These are phyloP conservation scores for Crocidura indochinensis DNA, from an alignment of 2,797 vertebrate species.

Conservation along the genomic window DNA sequence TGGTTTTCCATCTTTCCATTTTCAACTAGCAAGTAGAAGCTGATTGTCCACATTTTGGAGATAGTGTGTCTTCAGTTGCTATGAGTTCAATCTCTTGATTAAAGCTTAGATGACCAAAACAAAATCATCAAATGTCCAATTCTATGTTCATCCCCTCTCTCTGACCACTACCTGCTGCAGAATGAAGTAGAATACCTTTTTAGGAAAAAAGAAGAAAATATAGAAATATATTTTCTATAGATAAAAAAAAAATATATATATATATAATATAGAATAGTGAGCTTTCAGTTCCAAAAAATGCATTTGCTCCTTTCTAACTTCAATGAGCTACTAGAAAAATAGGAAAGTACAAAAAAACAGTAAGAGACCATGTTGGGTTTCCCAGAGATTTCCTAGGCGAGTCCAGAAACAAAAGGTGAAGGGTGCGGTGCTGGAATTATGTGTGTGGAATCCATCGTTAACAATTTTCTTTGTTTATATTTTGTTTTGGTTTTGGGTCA, in stretches of 20 bases:
- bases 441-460: too few relatives aligned
- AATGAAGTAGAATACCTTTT: neutral
- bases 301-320: neutral
- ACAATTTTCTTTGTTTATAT: too few relatives aligned
- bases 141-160: neutral
- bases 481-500: too few relatives aligned
- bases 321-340: neutral
- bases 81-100: constrained; percentile 53
- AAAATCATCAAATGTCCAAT: neutral
- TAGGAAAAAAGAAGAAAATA: neutral
- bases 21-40: constrained; percentile 1
- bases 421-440: too few relatives aligned
- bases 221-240: too few relatives aligned
- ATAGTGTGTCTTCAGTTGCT: constrained; percentile 26
- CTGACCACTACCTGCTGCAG: neutral
- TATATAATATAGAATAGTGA: neutral
- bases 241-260: too few relatives aligned
- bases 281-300: neutral
- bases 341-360: neutral
- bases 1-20: constrained; percentile 52
- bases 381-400: neutral
- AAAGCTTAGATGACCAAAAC: constrained; percentile 51
- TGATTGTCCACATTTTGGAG: constrained; percentile 6
- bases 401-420: neutral
- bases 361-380: neutral